Percentiles rank a stretch among this genome's conserved stretches.
Evolutionary conservation across 2,797 vertebrate genomes (phyloP).

Genomic region (Rhinophrynus dorsalis): DNA sequence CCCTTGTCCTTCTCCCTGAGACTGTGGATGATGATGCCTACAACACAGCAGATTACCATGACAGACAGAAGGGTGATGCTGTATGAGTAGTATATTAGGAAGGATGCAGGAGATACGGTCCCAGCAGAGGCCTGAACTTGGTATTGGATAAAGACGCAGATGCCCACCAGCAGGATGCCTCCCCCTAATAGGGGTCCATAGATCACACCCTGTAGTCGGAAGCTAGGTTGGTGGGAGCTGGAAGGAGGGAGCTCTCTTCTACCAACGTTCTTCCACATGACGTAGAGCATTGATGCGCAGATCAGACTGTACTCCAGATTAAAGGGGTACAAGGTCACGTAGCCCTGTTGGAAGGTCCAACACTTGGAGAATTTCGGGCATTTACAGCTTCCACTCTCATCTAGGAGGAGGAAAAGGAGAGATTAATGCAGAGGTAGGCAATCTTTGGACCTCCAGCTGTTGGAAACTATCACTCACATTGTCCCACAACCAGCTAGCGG

Average conservation of each 20-base stretch:
- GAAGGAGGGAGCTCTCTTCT: constrained; percentile 56
- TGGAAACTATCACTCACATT: too few relatives aligned
- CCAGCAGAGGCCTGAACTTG: constrained; percentile 72
- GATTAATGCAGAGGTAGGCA: too few relatives aligned
- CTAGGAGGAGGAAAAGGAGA: constrained; percentile 50
- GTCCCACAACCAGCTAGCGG: too few relatives aligned
- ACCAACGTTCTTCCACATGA: constrained; percentile 93
- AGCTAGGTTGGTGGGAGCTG: constrained; percentile 34
- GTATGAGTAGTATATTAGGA: constrained; percentile 80
- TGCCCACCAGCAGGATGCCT: constrained; percentile 64
- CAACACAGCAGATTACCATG: constrained; percentile 74
- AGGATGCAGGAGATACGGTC: constrained; percentile 56
- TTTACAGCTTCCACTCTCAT: constrained; percentile 55
- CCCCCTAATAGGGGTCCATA: constrained; percentile 73
- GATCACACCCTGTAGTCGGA: constrained; percentile 64
- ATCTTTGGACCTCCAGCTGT: too few relatives aligned
- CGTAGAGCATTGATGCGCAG: constrained; percentile 81
- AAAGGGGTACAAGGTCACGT: constrained; percentile 87
- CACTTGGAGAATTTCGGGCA: constrained; percentile 69
- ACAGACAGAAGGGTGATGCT: constrained; percentile 72
- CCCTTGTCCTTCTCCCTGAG: constrained; percentile 73
- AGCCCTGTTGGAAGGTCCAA: constrained; percentile 76
- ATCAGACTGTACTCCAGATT: constrained; percentile 85
- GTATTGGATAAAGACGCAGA: constrained; percentile 77
- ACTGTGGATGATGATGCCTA: constrained; percentile 71